These are phyloP conservation scores for Pecten maximus DNA, from an alignment of 2,888 invertebrate species.

Conservation along the genomic window DNA sequence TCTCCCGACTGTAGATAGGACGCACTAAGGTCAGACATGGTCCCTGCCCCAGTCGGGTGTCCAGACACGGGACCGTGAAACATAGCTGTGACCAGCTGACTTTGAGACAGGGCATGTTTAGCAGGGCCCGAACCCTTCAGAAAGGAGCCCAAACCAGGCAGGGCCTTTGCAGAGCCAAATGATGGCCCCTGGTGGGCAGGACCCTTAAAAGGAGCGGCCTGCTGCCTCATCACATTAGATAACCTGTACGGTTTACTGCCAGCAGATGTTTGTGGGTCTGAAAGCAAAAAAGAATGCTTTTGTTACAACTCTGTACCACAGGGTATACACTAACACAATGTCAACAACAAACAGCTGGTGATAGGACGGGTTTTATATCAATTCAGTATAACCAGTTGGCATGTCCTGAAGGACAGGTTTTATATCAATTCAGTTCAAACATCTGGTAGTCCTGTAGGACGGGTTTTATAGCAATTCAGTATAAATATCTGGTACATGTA, in stretches of 20 bases:
- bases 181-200: background rate
- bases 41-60: background rate
- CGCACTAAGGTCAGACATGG: background rate
- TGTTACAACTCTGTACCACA: conserved; percentile 4
- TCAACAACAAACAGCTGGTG: too few relatives aligned
- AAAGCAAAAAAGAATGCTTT: conserved; percentile 34
- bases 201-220: background rate
- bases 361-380: too few relatives aligned
- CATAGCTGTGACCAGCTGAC: background rate
- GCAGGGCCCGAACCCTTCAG: background rate
- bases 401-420: too few relatives aligned
- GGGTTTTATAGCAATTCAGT: too few relatives aligned
- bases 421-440: too few relatives aligned
- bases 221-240: background rate
- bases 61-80: background rate
- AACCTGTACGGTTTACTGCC: background rate
- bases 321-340: too few relatives aligned
- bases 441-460: too few relatives aligned
- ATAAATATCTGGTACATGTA: too few relatives aligned
- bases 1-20: background rate
- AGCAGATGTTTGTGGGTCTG: conserved; percentile 22
- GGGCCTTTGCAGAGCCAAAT: background rate
- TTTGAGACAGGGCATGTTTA: background rate
- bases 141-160: conserved; percentile 20
- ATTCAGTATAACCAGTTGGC: too few relatives aligned